Base-by-base conservation (phyloP, 2,888 invertebrate species). In the Amiota minor region DNA sequence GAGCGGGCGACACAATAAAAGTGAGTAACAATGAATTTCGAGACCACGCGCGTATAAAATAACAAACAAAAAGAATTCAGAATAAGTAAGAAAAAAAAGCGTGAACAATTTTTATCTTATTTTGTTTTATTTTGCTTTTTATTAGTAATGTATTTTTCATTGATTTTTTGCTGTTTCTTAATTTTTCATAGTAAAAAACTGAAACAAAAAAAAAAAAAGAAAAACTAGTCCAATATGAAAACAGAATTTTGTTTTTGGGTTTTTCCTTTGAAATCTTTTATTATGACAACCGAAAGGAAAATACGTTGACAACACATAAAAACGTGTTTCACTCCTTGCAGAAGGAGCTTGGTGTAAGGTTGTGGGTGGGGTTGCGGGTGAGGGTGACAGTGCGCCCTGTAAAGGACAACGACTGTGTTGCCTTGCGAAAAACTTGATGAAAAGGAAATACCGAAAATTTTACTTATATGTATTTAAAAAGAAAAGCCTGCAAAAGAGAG, bases 401-500 rank as follows among this genome's bases (percentile, higher is more conserved):
- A 84, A 82, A 85, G 82, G 85, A 85, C 84, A 83, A 85, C 79
- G 82, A 80, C 84, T 82, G 85, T 82, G 77, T 77, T 70, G 72
- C n/a, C 9, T 53, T 14, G 4, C 14, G 14, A n/a, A 53, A 73
- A 77, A 78, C 79, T 72, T 73, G 78, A 77, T 82, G 77, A 68
- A 65, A 70, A 55, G 55, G 70, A 14, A 16, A 53, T 14, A 49
- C 65, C 35, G 35, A 35, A 35, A 35, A 35, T 35, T 35, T 35
- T 74, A 72, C 50, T 45, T 72, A 72, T 61, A 75, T 76, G 72
- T 65, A 74, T 53, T 46, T 61, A 16, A 18, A 55, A 16, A 50
- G n/a, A 50, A 18, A 72, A 23, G 72, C 20, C 69, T 61, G 65
- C 73, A 50, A 50, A n/a, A 47, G 50, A 72, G 53, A 62, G 65